A percentile compares a stretch with the other conserved stretches of the same genome.
Conservation (phyloP, 2,888 invertebrate genomes). For the Stictocephala bisonia region DNA sequence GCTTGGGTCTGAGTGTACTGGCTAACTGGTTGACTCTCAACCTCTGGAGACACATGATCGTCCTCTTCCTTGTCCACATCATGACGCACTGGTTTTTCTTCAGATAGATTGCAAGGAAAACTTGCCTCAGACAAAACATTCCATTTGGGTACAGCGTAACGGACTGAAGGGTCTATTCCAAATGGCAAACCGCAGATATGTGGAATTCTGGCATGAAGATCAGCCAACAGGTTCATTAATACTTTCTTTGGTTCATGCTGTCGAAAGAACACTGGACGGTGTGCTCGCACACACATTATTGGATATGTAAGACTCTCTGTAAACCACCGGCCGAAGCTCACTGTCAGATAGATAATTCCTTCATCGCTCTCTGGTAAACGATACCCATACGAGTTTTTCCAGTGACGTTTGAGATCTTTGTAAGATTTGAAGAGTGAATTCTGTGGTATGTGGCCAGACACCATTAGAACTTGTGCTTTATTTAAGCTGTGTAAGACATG, state of each 20-base stretch:
- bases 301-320: slow-evolving; percentile 49
- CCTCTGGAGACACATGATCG: neutral
- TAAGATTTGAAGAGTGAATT: slow-evolving; percentile 63
- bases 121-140: slow-evolving; percentile 11
- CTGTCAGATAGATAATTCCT: slow-evolving; percentile 48
- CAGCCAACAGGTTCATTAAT: no score
- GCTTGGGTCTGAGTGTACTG: slow-evolving; percentile 17
- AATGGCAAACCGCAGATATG: slow-evolving; percentile 46
- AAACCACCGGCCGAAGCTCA: slow-evolving; percentile 47
- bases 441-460: slow-evolving; percentile 52
- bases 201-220: slow-evolving; percentile 29
- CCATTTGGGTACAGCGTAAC: slow-evolving; percentile 37
- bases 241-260: slow-evolving; percentile 25
- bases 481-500: slow-evolving; percentile 58
- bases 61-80: neutral
- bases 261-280: slow-evolving; percentile 35
- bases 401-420: slow-evolving; percentile 68
- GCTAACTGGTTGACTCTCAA: slow-evolving; percentile 14
- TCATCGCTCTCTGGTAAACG: slow-evolving; percentile 49
- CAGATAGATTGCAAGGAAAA: slow-evolving; percentile 29
- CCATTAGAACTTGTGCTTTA: slow-evolving; percentile 50
- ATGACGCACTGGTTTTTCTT: neutral
- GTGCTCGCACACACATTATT: slow-evolving; percentile 43
- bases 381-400: slow-evolving; percentile 66
- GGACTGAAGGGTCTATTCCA: slow-evolving; percentile 9